Base-by-base conservation (phyloP, 2,113 vertebrate genomes). In the Vicugna pacos region DNA sequence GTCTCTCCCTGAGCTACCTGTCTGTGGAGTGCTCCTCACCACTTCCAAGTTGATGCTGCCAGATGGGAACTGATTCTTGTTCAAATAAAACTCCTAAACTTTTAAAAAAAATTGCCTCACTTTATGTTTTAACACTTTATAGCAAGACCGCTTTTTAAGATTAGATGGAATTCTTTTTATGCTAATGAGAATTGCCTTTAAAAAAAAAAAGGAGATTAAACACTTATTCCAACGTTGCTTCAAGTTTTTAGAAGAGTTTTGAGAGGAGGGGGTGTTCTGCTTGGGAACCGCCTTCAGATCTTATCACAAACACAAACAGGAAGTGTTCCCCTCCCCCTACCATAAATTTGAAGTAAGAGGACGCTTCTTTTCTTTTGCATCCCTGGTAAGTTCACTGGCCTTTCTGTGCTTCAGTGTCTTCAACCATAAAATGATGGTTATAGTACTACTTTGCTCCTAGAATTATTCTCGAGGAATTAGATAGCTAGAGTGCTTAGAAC, bases 381-480 rank as follows among this genome's bases (percentile, higher is more conserved):
- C 3, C 30, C 24, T 81, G 2, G 13, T 56, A 86, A 85, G 28
- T 14, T 85, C 13, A 72, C 22, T 32, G 56, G 38, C 1, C 12
- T 76, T 76, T 86, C 26, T 70, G 26, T 65, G 26, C 8, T 88
- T 73, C 48, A 81, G 52, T 73, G 82, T 94, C 16, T n/a, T 94
- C 42, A 82, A 3, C 28, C 89, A 11, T 94, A 62, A 72, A 91
- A 70, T 77, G 60, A 28, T 50, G 48, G 30, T 85, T 22, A 35
- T 8, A 60, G 48, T n/a, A 19, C 42, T 48, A 14, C 65, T 70
- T 35, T 48, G 17, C 7, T 83, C 52, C 46, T 12, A 46, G 62
- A 92, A 32, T 72, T 67, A 5, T 80, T 60, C 19, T 14, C 56
- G 83, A 38, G 72, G 30, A 84, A 48, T 56, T 3, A 65, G 38